Base-by-base conservation (phyloP, 2,888 invertebrate species). In the Sinohyriopsis cumingii region DNA sequence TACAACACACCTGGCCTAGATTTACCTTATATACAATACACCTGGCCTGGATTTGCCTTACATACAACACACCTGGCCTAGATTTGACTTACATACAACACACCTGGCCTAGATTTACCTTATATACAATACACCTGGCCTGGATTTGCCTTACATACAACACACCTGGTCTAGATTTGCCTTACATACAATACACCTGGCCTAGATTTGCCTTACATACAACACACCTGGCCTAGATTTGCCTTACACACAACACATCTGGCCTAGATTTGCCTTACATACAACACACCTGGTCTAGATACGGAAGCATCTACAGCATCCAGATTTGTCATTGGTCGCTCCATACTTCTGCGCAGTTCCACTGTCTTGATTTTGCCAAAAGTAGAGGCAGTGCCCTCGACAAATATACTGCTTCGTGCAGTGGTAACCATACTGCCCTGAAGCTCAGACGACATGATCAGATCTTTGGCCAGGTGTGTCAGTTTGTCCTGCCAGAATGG, bases 401-500 rank as follows among this genome's bases (percentile, higher is more conserved):
- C 85, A 75, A 84, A 84, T 45, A 86, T 79, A 63, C 83, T 84
- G 68, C 84, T 84, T 18, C 82, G 72, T 0, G 75, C 79, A 53
- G 84, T 82, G 1, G 81, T 78, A 15, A 75, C 72, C 56, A 77
- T 78, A 72, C 83, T 84, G 6, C 80, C 75, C 61, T 72, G 76
- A 2, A 82, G 75, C 59, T 84, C 85, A 61, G 83, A 82, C 19
- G 82, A 80, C 71, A 78, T 72, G 28, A 78, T 78, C 55, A 83
- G 75, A 62, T 88, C 88, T 68, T 85, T 84, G 24, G 87, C 83
- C 60, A 90, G 81, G 64, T 87, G 83, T 19, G 81, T 75, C 45
- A 90, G 80, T 22, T 80, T 78, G 12, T 86, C 88, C 70, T 89
- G 82, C 90, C 90, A 90, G 78, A 90, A 90, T 6, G 86, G 77